A percentile compares a stretch with the other conserved stretches of the same genome.
These are phyloP conservation scores for Regulus satrapa DNA, from an alignment of 2,113 vertebrate species.

Conservation along the genomic window DNA sequence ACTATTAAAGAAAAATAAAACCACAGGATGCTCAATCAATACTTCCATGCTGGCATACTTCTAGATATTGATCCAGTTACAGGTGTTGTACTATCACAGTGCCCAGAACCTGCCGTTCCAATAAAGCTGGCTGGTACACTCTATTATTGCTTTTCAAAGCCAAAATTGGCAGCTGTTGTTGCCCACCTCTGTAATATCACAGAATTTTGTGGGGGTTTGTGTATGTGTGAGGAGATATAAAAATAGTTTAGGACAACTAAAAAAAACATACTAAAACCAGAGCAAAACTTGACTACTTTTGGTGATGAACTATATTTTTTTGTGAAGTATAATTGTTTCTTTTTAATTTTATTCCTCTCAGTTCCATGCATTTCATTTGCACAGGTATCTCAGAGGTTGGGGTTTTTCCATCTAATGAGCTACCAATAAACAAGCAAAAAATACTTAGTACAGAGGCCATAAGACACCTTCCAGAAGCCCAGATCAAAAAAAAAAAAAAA, in stretches of 20 bases:
- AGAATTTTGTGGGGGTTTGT: neutral
- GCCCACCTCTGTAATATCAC: neutral
- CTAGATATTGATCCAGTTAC: neutral
- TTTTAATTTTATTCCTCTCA: neutral
- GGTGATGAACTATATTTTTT: neutral
- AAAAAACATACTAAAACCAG: neutral
- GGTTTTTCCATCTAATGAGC: neutral
- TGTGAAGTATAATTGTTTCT: neutral
- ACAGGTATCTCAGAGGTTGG: neutral
- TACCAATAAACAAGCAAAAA: neutral
- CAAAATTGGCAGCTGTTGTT: neutral
- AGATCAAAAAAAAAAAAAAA: neutral
- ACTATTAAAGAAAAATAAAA: conserved; percentile 69
- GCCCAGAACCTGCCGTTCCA: neutral
- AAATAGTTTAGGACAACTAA: neutral
- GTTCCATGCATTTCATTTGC: neutral
- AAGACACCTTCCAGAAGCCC: neutral
- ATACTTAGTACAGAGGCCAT: neutral
- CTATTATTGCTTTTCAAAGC: neutral
- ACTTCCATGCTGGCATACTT: neutral
- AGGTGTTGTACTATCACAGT: neutral
- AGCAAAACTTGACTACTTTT: neutral
- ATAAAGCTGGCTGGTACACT: neutral
- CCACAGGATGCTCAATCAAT: neutral
- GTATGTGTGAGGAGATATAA: too few relatives aligned